phyloP scores from a whole-genome alignment of 2,888 invertebrate species.

The Taphrorychus bicolor region DNA sequence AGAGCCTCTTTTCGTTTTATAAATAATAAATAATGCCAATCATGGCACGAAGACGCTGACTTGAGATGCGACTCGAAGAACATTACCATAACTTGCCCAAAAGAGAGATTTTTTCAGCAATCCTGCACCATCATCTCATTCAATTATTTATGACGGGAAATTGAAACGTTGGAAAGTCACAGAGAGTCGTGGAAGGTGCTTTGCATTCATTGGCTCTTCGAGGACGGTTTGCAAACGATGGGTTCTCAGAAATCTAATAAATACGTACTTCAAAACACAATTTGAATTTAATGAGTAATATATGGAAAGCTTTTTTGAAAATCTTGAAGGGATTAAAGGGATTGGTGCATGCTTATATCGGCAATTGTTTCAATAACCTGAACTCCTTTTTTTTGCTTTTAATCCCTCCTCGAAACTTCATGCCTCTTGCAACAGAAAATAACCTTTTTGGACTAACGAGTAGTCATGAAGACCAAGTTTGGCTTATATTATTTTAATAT shows the following conservation, averaged over 20 bases:
- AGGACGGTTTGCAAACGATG: not conserved
- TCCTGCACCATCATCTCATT: constrained; percentile 27
- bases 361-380: no score
- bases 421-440: no score
- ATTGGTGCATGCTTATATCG: no score
- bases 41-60: constrained; percentile 30
- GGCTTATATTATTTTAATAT: no score
- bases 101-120: constrained; percentile 33
- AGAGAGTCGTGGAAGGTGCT: not conserved
- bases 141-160: constrained; percentile 25
- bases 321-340: no score
- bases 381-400: no score
- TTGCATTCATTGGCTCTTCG: constrained; percentile 3
- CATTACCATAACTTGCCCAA: constrained; percentile 32
- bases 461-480: no score
- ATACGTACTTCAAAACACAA: no score
- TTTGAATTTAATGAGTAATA: no score
- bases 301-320: no score
- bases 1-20: constrained; percentile 29
- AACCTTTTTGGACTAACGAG: no score
- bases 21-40: constrained; percentile 38
- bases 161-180: constrained; percentile 23
- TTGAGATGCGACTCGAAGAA: constrained; percentile 23
- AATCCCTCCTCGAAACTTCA: no score
- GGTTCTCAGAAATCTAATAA: not conserved